Evolutionary conservation across 2,797 vertebrate genomes (phyloP).

Genomic region (Pterois miles): DNA sequence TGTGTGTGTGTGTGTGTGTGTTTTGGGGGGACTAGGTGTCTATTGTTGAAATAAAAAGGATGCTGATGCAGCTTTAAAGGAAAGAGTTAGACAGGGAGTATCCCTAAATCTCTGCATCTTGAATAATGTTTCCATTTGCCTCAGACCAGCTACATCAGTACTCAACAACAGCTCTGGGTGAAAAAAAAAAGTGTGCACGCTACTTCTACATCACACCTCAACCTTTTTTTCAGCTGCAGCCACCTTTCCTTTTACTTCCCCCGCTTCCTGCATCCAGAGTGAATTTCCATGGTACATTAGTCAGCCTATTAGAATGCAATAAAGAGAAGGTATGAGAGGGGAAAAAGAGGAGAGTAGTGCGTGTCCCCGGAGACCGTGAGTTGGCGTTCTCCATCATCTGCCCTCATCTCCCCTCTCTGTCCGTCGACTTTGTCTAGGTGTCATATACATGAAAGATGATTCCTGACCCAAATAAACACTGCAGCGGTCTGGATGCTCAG

Average conservation of each 20-base stretch:
- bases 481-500: constrained; percentile 77
- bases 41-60: constrained; percentile 44
- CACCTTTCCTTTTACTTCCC: constrained; percentile 50
- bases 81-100: constrained; percentile 68
- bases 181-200: background rate
- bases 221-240: constrained; percentile 43
- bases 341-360: constrained; percentile 51
- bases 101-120: constrained; percentile 16
- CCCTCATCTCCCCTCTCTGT: constrained; percentile 92
- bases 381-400: constrained; percentile 95
- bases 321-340: constrained; percentile 90
- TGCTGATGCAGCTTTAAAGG: constrained; percentile 65
- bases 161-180: constrained; percentile 22
- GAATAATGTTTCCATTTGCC: constrained; percentile 43
- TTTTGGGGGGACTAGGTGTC: constrained; percentile 17
- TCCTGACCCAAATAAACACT: constrained; percentile 98
- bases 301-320: constrained; percentile 98
- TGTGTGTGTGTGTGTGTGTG: constrained; percentile 4
- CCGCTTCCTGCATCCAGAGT: constrained; percentile 87
- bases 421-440: constrained; percentile 94
- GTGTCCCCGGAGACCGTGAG: constrained; percentile 89
- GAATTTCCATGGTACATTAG: constrained; percentile 99
- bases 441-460: constrained; percentile 98
- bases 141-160: constrained; percentile 18
- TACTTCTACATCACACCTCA: constrained; percentile 19